Base-by-base conservation (phyloP, 2,888 invertebrate genomes). In the Aleiodes testaceus region DNA sequence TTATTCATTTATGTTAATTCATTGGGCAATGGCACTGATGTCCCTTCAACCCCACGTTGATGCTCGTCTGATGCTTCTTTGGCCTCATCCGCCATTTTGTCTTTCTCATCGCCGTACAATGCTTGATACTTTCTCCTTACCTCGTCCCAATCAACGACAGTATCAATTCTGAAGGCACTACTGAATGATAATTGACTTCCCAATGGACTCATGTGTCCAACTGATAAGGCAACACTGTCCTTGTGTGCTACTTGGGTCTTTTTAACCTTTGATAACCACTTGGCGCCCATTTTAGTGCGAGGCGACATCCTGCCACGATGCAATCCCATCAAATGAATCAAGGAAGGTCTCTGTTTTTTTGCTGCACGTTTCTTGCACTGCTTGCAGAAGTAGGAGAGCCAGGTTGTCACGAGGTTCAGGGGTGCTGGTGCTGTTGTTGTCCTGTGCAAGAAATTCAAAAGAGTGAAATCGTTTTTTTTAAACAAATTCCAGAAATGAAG, bases 351-450 rank as follows among this genome's bases (percentile, higher is more conserved):
- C 87, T 94, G 94, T 88, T 93, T 92, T 88, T 92, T 92, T 80
- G 89, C 90, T 80, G 91, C 85, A 74, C 92, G 91, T 79, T 91
- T 91, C 91, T 92, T 94, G 90, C 95, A 96, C 82, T 93, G 89
- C 80, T 93, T 92, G 80, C 93, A 92, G 77, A 97, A 90, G 90
- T 95, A 96, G 88, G 95, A 93, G 74, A 96, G 91, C 96, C 97
- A 96, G 55, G 96, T 97, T 55, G 98, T 98, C 82, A 99, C 92
- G 78, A 99, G 91, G 88, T 99, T 99, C 78, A 99, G 92, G 1
- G 99, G 99, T 12, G 99, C 95, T 0, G 99, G 99, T 0, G 99
- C 98, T 0, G 98, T 97, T 70, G 95, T 97, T 6, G 98, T 98
- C 83, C 95, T 93, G 73, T 72, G 75, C 67, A 11, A n/a, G 26